Conservation (phyloP, 2,113 vertebrate species). For the Labrus mixtus region DNA sequence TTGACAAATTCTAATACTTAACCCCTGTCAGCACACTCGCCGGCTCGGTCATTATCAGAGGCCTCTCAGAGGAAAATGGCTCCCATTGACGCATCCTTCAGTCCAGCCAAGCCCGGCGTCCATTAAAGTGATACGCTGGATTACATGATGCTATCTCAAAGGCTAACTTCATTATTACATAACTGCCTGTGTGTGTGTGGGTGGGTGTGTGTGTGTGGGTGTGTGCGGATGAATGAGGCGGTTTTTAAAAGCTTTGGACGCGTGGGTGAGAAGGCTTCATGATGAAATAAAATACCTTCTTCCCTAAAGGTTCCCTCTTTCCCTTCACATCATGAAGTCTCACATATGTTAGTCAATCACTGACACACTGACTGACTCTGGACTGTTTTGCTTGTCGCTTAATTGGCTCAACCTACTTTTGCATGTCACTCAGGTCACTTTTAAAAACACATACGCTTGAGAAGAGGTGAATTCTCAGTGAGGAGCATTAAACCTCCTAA, state of each 20-base stretch:
- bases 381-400: constrained; percentile 25
- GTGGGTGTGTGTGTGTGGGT: neutral
- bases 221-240: too few species aligned
- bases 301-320: neutral
- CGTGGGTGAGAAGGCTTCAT: too few species aligned
- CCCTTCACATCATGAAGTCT: neutral
- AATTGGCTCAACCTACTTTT: constrained; percentile 56
- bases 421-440: constrained; percentile 34
- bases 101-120: neutral
- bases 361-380: constrained; percentile 2
- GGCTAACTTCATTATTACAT: constrained; percentile 28
- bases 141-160: constrained; percentile 4
- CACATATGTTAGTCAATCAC: constrained; percentile 10
- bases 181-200: neutral
- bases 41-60: constrained; percentile 15
- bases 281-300: neutral
- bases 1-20: constrained; percentile 43
- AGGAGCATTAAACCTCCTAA: neutral
- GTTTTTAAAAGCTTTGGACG: too few species aligned
- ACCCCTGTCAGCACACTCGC: constrained; percentile 17
- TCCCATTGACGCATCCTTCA: neutral
- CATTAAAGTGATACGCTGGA: constrained; percentile 29
- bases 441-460: neutral
- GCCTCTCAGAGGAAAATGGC: constrained; percentile 31
- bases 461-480: neutral